Conservation (phyloP, 2,888 invertebrate genomes). For the Atrina japonica region DNA sequence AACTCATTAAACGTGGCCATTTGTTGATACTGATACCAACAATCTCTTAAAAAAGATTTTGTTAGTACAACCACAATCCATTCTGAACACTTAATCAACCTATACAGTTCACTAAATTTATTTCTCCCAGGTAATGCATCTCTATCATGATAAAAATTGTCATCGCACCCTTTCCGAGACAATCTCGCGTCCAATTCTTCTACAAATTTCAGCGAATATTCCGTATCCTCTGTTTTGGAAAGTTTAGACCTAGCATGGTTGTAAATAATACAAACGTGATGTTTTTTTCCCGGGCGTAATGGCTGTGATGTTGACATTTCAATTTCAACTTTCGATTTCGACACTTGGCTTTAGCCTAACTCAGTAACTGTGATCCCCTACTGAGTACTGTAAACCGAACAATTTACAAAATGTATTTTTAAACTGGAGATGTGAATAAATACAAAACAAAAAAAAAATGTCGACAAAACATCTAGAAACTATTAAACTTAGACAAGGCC, state of each 20-base stretch:
- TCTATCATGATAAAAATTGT: constrained; percentile 38
- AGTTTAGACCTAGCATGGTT: constrained; percentile 27
- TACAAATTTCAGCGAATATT: constrained; percentile 8
- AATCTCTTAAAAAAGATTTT: constrained; percentile 34
- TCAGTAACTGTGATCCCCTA: too few species aligned
- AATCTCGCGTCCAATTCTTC: constrained; percentile 9
- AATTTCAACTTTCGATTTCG: too few species aligned
- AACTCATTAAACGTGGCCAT: constrained; percentile 33
- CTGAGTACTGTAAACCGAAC: too few species aligned
- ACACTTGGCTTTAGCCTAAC: too few species aligned
- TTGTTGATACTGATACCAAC: constrained; percentile 33
- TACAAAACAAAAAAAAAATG: too few species aligned
- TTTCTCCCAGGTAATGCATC: constrained; percentile 40
- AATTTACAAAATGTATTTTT: too few species aligned
- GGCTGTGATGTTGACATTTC: too few species aligned
- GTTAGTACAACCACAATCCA: constrained; percentile 35
- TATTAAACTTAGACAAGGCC: too few species aligned
- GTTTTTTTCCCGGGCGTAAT: constrained; percentile 7
- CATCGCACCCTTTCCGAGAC: constrained; percentile 1
- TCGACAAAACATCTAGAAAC: too few species aligned
- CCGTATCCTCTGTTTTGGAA: constrained; percentile 8
- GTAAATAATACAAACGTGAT: constrained; percentile 36
- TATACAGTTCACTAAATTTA: constrained; percentile 40
- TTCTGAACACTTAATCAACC: constrained; percentile 18
- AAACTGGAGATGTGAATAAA: too few species aligned